Evolutionary conservation across 2,797 vertebrate genomes (phyloP), one percentile per base, ranked within the genome.

Genomic region (Bufotes viridis): DNA sequence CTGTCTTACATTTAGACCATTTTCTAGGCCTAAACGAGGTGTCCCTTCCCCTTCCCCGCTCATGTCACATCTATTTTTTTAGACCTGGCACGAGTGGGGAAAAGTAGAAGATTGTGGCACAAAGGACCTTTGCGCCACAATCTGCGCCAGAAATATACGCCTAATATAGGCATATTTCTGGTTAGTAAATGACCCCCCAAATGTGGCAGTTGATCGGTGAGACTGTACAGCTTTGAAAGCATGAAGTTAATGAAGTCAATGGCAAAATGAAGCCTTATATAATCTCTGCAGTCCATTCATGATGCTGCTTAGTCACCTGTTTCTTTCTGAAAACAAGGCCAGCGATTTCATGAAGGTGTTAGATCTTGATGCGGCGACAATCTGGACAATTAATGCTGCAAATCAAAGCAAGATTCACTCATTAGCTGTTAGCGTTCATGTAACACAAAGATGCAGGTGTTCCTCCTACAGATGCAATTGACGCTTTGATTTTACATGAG

Each of bases 391-490:
- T 86, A 69, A 83, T 86, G 67, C 85, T 89, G 88, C 72, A 85
- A 82, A 89, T 87, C 53, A 69, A 61, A 74, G 65, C 85, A 87
- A 87, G 86, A 63, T 81, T 83, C 60, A 85, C 76, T 90, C 79
- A 74, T 90, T 87, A 76, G 69, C 26, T 80, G 78, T 80, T 87
- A 72, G 81, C 18, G 55, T 87, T 86, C 51, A 26, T 86, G 74
- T 81, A 74, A 81, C 67, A 86, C 81, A 84, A 87, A 89, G 82
- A 82, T 90, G 82, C 89, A 87, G 88, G 72, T 90, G 86, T 86
- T 85, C 63, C 53, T 26, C 67, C 65, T 67, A 22, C 69, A 85
- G 78, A 78, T 57, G 78, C 53, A 51, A 29, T 72, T 70, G 60
- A 69, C n/a, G 1, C 58, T 65, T 49, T 67, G 58, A 55, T 81